A percentile compares a stretch with the other conserved stretches of the same genome.
phyloP scores from a whole-genome alignment of 2,888 invertebrate genomes.

The Drosophila diplacantha region DNA sequence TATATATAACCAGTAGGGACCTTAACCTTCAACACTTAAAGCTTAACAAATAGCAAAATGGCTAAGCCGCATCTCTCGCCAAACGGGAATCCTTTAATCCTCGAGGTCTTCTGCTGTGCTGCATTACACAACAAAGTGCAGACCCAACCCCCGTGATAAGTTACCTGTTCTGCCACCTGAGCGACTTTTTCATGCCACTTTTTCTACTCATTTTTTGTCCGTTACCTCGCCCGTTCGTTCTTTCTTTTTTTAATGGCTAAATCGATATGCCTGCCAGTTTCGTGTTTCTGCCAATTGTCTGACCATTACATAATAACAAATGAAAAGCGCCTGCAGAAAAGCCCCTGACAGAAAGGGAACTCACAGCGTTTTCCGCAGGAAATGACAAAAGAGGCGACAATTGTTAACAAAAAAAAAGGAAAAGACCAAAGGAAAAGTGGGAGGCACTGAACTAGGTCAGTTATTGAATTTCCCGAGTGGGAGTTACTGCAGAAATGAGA shows the following conservation, averaged over 20 bases:
- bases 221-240: slow-evolving; percentile 5
- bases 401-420: slow-evolving; percentile 21
- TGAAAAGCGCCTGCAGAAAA: slow-evolving; percentile 12
- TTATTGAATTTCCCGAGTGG: slow-evolving; percentile 71
- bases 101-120: slow-evolving; percentile 21
- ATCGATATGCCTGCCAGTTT: slow-evolving; percentile 53
- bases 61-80: not conserved
- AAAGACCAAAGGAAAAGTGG: slow-evolving; percentile 4
- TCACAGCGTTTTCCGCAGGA: slow-evolving; percentile 44
- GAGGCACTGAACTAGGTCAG: slow-evolving; percentile 71
- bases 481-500: slow-evolving; percentile 8
- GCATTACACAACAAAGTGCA: slow-evolving; percentile 34
- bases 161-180: slow-evolving; percentile 31
- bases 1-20: not conserved
- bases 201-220: slow-evolving; percentile 31
- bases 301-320: slow-evolving; percentile 60
- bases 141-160: slow-evolving; percentile 16
- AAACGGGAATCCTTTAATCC: slow-evolving; percentile 24
- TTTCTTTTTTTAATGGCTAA: slow-evolving; percentile 57
- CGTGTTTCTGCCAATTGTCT: slow-evolving; percentile 54
- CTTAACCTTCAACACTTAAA: slow-evolving; percentile 17
- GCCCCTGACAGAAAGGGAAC: slow-evolving; percentile 5
- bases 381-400: slow-evolving; percentile 43
- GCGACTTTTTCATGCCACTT: slow-evolving; percentile 33
- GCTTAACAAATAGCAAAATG: slow-evolving; percentile 6